phyloP scores from a whole-genome alignment of 92 coral and sea anemone species.

The Virgularia gustaviana region DNA sequence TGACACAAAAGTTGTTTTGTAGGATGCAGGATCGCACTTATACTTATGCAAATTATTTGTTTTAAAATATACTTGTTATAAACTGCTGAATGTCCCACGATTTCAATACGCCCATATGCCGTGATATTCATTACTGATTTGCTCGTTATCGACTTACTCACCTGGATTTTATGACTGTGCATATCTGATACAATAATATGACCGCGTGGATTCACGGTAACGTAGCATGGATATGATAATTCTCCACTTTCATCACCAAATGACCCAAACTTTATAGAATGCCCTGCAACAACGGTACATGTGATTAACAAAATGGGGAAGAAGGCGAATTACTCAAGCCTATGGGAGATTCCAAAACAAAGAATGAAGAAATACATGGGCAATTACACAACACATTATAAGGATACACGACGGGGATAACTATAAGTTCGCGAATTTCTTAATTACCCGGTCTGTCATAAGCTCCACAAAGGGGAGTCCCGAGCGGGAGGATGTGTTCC shows the following conservation, averaged over 20 bases:
- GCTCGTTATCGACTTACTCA: constrained; percentile 4
- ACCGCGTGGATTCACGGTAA: constrained; percentile 87
- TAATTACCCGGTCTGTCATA: too few species aligned
- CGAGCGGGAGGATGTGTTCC: too few species aligned
- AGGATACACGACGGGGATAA: not conserved
- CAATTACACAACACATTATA: not conserved
- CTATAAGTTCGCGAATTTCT: too few species aligned
- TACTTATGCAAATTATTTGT: too few species aligned
- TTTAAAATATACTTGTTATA: too few species aligned
- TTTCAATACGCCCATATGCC: too few species aligned
- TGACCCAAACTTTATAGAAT: constrained; percentile 95
- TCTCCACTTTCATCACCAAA: constrained; percentile 97
- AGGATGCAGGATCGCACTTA: too few species aligned
- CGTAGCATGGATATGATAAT: constrained; percentile 93
- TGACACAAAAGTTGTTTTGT: too few species aligned
- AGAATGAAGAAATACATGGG: not conserved
- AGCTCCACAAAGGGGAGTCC: too few species aligned
- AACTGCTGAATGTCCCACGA: too few species aligned
- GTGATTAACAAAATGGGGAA: too few species aligned
- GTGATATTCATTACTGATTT: not conserved
- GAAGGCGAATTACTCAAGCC: not conserved
- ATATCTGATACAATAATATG: constrained; percentile 96
- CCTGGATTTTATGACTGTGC: constrained; percentile 99
- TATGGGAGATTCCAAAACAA: not conserved
- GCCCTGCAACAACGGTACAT: constrained; percentile 54